A percentile compares a stretch with the other conserved stretches of the same genome.
Conservation (phyloP, 2,888 invertebrate genomes). For the Thalpophila matura region DNA sequence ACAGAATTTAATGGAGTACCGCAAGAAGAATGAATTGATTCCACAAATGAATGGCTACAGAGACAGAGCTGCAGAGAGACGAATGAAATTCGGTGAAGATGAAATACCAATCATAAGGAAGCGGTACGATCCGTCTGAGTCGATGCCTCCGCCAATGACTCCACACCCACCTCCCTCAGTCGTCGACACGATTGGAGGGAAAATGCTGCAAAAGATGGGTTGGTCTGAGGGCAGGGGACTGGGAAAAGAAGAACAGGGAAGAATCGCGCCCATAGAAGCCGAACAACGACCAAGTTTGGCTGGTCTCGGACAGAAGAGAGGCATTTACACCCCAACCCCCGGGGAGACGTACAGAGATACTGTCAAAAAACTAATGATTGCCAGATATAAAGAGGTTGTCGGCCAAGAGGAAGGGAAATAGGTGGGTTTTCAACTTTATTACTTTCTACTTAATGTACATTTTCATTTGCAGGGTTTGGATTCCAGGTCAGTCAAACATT, state of each 20-base stretch:
- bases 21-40: constrained; percentile 81
- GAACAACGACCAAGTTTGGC: constrained; percentile 93
- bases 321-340: constrained; percentile 94
- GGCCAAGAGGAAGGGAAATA: constrained; percentile 90
- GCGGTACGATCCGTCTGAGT: constrained; percentile 81
- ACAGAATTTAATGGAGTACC: constrained; percentile 93
- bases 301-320: constrained; percentile 96
- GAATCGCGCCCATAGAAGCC: constrained; percentile 97
- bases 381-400: constrained; percentile 95
- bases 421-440: constrained; percentile 78
- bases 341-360: constrained; percentile 97
- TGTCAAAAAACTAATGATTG: constrained; percentile 97
- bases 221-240: constrained; percentile 99
- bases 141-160: constrained; percentile 87
- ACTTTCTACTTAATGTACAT: constrained; percentile 51
- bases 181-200: constrained; percentile 98
- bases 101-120: constrained; percentile 90
- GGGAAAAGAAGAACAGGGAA: constrained; percentile 97
- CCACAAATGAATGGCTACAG: constrained; percentile 92
- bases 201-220: constrained; percentile 99
- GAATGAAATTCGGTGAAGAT: constrained; percentile 97
- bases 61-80: constrained; percentile 98
- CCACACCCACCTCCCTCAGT: constrained; percentile 92
- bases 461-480: constrained; percentile 74
- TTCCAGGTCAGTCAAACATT: constrained; percentile 75